Percentiles rank a stretch among this genome's conserved stretches.
Conservation (phyloP, 1,140 invertebrate genomes). For the Brachionus rubens region DNA sequence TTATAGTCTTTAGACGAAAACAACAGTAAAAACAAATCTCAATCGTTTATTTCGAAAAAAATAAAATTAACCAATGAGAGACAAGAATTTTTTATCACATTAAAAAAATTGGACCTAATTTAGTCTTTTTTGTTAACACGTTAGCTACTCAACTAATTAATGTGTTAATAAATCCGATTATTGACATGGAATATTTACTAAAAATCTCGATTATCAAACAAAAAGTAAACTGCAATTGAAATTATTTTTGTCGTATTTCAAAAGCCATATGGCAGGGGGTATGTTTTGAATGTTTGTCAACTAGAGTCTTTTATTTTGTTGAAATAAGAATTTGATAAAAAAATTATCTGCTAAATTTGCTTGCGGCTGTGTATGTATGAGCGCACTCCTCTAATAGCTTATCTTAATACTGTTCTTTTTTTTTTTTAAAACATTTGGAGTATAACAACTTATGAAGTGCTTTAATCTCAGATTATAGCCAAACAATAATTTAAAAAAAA, state of each 20-base stretch:
- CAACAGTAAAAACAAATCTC: slow-evolving; percentile 23
- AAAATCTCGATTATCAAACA: slow-evolving; percentile 42
- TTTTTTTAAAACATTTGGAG: too few species aligned
- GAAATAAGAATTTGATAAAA: slow-evolving; percentile 15
- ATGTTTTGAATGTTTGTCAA: slow-evolving; percentile 43
- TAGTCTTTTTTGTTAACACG: slow-evolving; percentile 30
- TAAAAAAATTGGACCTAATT: slow-evolving; percentile 26
- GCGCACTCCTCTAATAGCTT: background rate
- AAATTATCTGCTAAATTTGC: slow-evolving; percentile 34
- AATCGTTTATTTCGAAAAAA: background rate
- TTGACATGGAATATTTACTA: slow-evolving; percentile 32
- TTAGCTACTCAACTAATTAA: slow-evolving; percentile 41
- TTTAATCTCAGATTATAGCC: slow-evolving; percentile 14
- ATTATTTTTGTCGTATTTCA: background rate
- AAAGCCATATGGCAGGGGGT: slow-evolving; percentile 24
- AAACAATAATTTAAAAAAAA: background rate
- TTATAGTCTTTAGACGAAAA: slow-evolving; percentile 26
- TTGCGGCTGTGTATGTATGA: slow-evolving; percentile 3
- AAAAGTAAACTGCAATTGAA: background rate
- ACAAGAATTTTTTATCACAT: slow-evolving; percentile 20
- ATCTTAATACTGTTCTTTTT: slow-evolving; percentile 32
- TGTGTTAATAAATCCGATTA: slow-evolving; percentile 43
- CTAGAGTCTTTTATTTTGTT: too few species aligned
- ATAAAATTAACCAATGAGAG: background rate
- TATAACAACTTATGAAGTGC: background rate